Percentiles rank a stretch among this genome's conserved stretches.
Evolutionary conservation across 2,797 vertebrate species (phyloP).

Genomic region (Schizopygopsis pylzovi): DNA sequence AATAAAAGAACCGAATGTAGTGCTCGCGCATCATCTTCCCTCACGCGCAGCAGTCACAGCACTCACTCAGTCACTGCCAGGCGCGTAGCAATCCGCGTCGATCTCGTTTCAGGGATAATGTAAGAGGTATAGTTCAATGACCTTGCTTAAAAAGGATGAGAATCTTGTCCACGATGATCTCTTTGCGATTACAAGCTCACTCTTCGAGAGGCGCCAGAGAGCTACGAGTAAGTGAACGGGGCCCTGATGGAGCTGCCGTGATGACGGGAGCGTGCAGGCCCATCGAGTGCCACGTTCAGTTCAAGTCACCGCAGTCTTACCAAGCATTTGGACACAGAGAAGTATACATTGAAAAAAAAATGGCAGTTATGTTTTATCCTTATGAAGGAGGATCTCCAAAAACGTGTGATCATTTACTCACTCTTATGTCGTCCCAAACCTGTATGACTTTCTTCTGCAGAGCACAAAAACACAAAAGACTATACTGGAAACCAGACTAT

Average conservation of each 20-base stretch:
- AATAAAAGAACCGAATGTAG: not conserved
- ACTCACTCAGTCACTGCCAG: slow-evolving; percentile 39
- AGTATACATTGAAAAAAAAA: too few relatives aligned
- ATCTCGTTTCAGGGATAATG: slow-evolving; percentile 62
- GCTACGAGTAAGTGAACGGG: slow-evolving; percentile 75
- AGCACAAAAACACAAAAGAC: not conserved
- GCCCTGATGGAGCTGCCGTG: slow-evolving; percentile 49
- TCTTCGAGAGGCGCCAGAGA: slow-evolving; percentile 95
- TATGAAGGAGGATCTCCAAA: not conserved
- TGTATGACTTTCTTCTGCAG: not conserved
- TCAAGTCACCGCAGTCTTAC: slow-evolving; percentile 19
- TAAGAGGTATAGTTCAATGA: slow-evolving; percentile 55
- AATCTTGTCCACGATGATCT: slow-evolving; percentile 65
- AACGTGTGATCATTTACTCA: not conserved
- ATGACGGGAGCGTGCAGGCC: not conserved
- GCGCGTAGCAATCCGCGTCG: slow-evolving; percentile 54
- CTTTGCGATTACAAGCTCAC: slow-evolving; percentile 77
- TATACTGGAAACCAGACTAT: too few relatives aligned
- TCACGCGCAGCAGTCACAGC: not conserved
- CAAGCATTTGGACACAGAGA: not conserved
- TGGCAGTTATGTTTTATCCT: not conserved
- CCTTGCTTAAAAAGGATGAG: slow-evolving; percentile 58
- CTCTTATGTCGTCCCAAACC: not conserved
- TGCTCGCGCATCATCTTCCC: not conserved
- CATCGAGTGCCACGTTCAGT: slow-evolving; percentile 27